Evolutionary conservation across 2,113 vertebrate species (phyloP), one percentile per base, ranked within the genome.

Genomic region (Podarcis raffonei): DNA sequence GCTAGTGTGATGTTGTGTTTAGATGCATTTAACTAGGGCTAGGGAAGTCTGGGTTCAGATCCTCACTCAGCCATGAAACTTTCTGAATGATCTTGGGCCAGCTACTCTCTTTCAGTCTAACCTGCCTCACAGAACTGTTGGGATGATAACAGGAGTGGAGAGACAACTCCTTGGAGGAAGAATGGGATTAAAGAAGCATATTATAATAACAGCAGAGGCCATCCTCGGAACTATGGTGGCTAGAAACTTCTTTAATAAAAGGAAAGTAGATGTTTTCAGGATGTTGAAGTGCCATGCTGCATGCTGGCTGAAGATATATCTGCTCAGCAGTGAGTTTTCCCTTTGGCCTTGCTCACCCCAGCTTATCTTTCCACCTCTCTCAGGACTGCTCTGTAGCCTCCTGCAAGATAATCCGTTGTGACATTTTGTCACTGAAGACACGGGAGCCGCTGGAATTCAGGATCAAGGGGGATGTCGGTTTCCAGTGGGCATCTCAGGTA

Each of bases 401-500:
- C 0, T 98, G 98, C 62, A 84, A 89, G 20, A 92, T 94, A 66
- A 96, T 98, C 89, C 95, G 3, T 37, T 98, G 98, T 89, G 93
- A n/a, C 1, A 11, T 96, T 65, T 76, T 91, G 11, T 20, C 93
- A 90, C 91, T 97, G 86, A 77, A 91, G 11, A 32, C 93, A 87
- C 91, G 87, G 86, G 93, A 97, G 5, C 77, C 75, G 0, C 89
- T 37, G 35, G 88, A 87, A 4, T 98, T 97, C 91, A 90, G 35
- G 39, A 95, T 98, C 86, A 95, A 96, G 88, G 97, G 96, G 37
- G 97, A 97, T 81, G 86, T 98, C 6, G 97, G 95, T 86, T 97
- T 98, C 1, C 25, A 42, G 35, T 98, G 97, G 98, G 92, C 96
- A 76, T 91, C 96, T 83, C 97, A 98, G 97, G 98, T 98, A 95